Percentiles rank a stretch among this genome's conserved stretches.
phyloP scores from a whole-genome alignment of 1,140 invertebrate genomes.

The Brachionus sp. region DNA sequence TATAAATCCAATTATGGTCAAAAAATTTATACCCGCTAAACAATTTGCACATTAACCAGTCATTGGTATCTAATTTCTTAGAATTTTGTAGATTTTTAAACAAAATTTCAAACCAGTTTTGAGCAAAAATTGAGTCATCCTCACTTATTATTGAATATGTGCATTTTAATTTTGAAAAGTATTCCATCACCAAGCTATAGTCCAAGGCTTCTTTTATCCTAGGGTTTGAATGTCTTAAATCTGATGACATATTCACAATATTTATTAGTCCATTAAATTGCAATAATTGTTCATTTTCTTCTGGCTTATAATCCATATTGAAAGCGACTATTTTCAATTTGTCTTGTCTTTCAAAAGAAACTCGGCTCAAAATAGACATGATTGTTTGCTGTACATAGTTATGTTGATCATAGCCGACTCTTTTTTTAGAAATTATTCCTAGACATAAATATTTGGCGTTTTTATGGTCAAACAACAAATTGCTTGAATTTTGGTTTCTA shows the following conservation, averaged over 20 bases:
- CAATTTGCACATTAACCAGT: conserved; percentile 1
- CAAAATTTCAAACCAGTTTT: conserved; percentile 10
- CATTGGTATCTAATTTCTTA: not conserved
- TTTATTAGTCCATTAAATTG: not conserved
- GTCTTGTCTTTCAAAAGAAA: not conserved
- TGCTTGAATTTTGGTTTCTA: not conserved
- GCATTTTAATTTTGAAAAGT: conserved; percentile 13
- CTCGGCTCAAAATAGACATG: conserved; percentile 10
- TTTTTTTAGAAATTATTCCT: not conserved
- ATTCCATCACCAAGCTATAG: not conserved
- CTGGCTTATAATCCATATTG: not conserved
- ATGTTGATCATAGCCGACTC: not conserved
- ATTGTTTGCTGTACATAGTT: conserved; percentile 34
- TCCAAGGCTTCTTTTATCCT: conserved; percentile 17
- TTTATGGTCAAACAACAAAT: not conserved
- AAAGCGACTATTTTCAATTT: not conserved
- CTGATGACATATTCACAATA: conserved; percentile 26
- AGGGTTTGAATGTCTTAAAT: not conserved
- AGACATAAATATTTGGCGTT: not conserved
- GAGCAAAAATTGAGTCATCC: conserved; percentile 22
- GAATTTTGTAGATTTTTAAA: not conserved
- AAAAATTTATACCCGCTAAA: conserved; percentile 37
- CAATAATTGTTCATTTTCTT: not conserved
- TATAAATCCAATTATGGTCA: not conserved
- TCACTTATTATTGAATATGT: not conserved